A percentile compares a stretch with the other conserved stretches of the same genome.
Conservation (phyloP, 2,113 vertebrate genomes). For the Hyaena hyaena region DNA sequence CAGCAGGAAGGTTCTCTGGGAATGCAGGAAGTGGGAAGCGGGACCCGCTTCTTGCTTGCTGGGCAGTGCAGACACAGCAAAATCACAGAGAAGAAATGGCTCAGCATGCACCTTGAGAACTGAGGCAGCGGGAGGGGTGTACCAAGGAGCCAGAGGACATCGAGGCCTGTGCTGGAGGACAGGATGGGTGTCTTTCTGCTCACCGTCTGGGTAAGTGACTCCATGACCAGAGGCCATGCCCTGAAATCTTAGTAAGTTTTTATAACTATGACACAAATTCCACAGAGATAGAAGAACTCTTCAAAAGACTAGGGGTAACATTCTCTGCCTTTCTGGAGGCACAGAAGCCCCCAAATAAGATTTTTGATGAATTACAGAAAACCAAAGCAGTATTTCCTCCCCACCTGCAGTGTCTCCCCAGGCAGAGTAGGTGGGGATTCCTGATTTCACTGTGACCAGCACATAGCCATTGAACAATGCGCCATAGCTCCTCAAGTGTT, state of each 20-base stretch:
- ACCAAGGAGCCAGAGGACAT: background rate
- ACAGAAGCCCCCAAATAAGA: background rate
- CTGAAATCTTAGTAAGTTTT: background rate
- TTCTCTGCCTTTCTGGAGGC: background rate
- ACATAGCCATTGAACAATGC: background rate
- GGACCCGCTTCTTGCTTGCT: background rate
- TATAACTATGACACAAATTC: background rate
- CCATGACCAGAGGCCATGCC: background rate
- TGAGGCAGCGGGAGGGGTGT: background rate
- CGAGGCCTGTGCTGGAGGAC: background rate
- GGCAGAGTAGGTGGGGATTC: too few species aligned
- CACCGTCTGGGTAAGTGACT: background rate
- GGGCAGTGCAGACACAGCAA: background rate
- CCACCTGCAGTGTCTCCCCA: background rate
- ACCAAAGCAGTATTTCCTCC: background rate
- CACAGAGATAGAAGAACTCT: background rate
- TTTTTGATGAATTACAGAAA: background rate
- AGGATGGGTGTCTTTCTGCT: background rate
- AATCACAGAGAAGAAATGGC: background rate
- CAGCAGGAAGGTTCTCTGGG: background rate
- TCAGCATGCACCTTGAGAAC: background rate
- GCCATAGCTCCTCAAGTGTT: background rate
- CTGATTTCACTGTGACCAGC: background rate
- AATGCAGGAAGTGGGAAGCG: background rate
- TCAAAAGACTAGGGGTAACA: background rate